Percentiles rank a stretch among this genome's conserved stretches.
Evolutionary conservation across 2,797 vertebrate species (phyloP).

Genomic region (Arnoldichthys spilopterus): DNA sequence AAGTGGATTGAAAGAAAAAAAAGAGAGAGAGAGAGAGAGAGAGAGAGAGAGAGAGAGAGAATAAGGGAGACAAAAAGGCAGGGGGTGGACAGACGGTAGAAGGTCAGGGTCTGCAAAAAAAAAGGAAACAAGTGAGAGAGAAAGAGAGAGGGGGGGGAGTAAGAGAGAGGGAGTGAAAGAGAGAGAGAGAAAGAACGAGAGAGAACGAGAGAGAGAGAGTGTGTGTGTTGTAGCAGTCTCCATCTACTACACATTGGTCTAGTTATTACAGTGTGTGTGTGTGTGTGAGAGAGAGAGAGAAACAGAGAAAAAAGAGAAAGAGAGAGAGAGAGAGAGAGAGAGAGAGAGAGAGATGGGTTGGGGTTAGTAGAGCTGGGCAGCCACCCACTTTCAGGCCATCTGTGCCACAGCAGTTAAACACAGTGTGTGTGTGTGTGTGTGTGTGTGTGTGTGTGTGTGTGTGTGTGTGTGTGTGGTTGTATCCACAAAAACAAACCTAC

Average conservation of each 20-base stretch:
- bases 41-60: background rate
- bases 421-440: constrained; percentile 25
- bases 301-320: background rate
- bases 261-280: too few relatives aligned
- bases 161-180: too few relatives aligned
- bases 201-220: too few relatives aligned
- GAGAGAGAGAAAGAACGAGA: too few relatives aligned
- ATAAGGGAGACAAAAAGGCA: background rate
- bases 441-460: constrained; percentile 3
- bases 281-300: too few relatives aligned
- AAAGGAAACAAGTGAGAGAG: too few relatives aligned
- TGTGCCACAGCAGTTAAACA: constrained; percentile 46
- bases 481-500: background rate
- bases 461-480: constrained; percentile 3
- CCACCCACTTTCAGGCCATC: constrained; percentile 53
- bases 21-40: background rate
- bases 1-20: too few relatives aligned
- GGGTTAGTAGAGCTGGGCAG: constrained; percentile 46
- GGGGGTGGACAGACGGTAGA: constrained; percentile 7
- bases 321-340: background rate
- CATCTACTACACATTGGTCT: too few relatives aligned
- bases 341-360: background rate
- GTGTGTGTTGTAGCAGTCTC: too few relatives aligned
- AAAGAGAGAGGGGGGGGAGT: too few relatives aligned
- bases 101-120: background rate